Percentiles rank a stretch among this genome's conserved stretches.
phyloP scores from a whole-genome alignment of 2,888 invertebrate genomes.

The Pseudococcus longispinus region DNA sequence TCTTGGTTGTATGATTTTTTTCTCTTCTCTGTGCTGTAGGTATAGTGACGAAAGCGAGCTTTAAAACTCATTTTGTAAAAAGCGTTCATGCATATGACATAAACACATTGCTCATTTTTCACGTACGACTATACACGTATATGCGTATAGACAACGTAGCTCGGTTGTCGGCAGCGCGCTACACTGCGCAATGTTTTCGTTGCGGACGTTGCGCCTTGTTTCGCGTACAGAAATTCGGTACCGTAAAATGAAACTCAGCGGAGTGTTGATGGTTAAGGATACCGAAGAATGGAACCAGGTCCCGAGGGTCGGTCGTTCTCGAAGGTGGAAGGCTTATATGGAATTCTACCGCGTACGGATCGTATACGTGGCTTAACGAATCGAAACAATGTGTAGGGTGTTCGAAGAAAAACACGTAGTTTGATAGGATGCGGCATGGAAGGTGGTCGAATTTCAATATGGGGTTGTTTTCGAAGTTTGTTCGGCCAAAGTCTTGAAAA shows the following conservation, averaged over 20 bases:
- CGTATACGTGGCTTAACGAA: not conserved
- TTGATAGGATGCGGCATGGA: not conserved
- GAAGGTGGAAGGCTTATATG: not conserved
- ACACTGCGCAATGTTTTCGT: not conserved
- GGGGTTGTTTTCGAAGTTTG: not conserved
- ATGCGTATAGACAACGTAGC: not conserved
- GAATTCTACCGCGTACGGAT: not conserved
- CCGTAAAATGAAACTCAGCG: slow-evolving; percentile 17
- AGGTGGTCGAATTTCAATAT: not conserved
- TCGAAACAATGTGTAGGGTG: not conserved
- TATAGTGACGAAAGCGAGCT: slow-evolving; percentile 36
- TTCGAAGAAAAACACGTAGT: not conserved
- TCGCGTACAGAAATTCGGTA: not conserved
- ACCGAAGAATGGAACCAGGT: not conserved
- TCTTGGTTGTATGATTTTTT: slow-evolving; percentile 10
- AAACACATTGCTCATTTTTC: slow-evolving; percentile 55
- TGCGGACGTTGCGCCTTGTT: slow-evolving; percentile 8
- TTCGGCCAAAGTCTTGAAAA: too few relatives aligned
- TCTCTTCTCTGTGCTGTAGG: not conserved
- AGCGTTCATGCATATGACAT: slow-evolving; percentile 55
- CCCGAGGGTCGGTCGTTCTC: not conserved
- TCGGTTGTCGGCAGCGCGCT: not conserved
- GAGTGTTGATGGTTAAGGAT: slow-evolving; percentile 11
- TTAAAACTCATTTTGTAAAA: slow-evolving; percentile 54
- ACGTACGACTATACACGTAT: slow-evolving; percentile 18